Conservation (phyloP, 2,797 vertebrate genomes). For the Cephalopachus bancanus region DNA sequence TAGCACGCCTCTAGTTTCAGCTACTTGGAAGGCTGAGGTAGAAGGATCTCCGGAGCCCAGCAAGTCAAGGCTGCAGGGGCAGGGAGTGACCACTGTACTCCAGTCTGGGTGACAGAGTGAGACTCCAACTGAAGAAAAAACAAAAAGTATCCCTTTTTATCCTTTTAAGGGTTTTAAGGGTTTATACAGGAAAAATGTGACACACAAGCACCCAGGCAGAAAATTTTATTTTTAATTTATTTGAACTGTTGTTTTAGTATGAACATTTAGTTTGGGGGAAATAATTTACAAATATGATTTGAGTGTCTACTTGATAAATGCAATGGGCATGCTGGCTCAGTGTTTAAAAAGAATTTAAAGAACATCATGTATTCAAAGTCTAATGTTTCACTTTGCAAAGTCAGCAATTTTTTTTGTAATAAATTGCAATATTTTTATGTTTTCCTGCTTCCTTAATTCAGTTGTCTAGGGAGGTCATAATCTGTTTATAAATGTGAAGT, state of each 20-base stretch:
- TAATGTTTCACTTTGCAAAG: not conserved
- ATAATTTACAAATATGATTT: not conserved
- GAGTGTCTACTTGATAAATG: not conserved
- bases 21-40: no score
- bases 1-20: no score
- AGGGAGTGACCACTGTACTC: no score
- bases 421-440: constrained; percentile 38
- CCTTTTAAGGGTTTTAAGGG: not conserved
- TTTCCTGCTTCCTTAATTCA: constrained; percentile 47
- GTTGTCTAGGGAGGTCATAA: constrained; percentile 71
- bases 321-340: not conserved
- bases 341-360: not conserved
- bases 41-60: no score
- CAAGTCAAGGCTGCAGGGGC: no score
- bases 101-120: no score
- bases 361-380: not conserved
- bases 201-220: not conserved
- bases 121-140: no score
- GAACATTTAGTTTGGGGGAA: not conserved
- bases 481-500: constrained; percentile 67
- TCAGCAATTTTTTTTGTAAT: constrained; percentile 57
- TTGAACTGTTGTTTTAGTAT: not conserved
- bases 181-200: not conserved
- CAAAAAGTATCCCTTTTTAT: not conserved
- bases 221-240: constrained; percentile 6